phyloP scores from a whole-genome alignment of 2,888 invertebrate species.

The Cheilosia vernalis region DNA sequence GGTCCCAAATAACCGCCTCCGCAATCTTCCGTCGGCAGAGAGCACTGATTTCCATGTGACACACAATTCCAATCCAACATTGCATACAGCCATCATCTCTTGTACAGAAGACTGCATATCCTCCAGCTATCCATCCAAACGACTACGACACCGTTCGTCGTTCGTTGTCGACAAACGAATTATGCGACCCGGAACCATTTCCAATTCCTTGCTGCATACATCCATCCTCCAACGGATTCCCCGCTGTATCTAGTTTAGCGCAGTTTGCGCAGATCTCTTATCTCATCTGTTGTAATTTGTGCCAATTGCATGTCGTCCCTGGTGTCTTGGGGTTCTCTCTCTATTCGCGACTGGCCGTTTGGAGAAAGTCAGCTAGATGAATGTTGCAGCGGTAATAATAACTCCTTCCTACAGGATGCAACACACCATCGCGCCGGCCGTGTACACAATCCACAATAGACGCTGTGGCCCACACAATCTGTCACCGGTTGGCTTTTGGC shows the following conservation, averaged over 20 bases:
- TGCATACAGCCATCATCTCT: constrained; percentile 10
- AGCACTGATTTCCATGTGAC: constrained; percentile 47
- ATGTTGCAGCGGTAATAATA: constrained; percentile 50
- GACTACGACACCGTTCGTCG: background rate
- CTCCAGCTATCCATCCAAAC: constrained; percentile 22
- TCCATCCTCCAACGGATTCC: constrained; percentile 47
- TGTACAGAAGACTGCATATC: constrained; percentile 1
- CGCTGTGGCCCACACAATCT: constrained; percentile 56
- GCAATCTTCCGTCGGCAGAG: constrained; percentile 20
- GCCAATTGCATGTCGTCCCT: constrained; percentile 56
- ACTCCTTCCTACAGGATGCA: constrained; percentile 63
- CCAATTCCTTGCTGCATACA: constrained; percentile 38
- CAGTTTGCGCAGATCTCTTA: constrained; percentile 51
- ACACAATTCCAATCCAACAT: constrained; percentile 32
- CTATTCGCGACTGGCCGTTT: constrained; percentile 26
- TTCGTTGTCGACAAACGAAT: constrained; percentile 42
- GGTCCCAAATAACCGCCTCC: constrained; percentile 23
- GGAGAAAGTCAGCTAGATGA: constrained; percentile 59
- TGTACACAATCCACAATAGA: constrained; percentile 38
- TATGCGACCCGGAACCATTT: constrained; percentile 61
- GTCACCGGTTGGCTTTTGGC: constrained; percentile 48
- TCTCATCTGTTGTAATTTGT: constrained; percentile 63
- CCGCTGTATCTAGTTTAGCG: constrained; percentile 49
- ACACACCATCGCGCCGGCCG: background rate
- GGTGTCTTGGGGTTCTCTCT: constrained; percentile 28